These are phyloP conservation scores for Basileuterus tristriatus DNA, from an alignment of 2,797 vertebrate genomes.

Conservation along the genomic window DNA sequence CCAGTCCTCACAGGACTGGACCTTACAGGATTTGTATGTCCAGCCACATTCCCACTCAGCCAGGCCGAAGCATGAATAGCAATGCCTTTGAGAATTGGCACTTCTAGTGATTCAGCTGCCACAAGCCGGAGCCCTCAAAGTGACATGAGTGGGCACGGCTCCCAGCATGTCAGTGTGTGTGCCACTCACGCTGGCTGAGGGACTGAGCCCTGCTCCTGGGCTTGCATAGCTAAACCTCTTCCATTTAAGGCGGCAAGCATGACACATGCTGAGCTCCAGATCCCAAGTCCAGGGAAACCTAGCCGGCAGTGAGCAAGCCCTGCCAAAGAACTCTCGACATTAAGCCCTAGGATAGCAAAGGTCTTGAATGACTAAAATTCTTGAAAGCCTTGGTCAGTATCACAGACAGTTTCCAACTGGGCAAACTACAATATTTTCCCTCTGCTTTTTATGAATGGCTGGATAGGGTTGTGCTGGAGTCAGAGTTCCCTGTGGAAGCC, in stretches of 20 bases:
- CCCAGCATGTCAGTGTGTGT: fast-evolving
- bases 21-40: not conserved
- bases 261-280: not conserved
- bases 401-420: constrained; percentile 58
- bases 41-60: not conserved
- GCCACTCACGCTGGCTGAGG: not conserved
- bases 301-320: not conserved
- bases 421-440: constrained; percentile 63
- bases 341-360: constrained; percentile 20
- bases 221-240: not conserved
- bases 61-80: not conserved
- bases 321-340: not conserved
- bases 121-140: not conserved
- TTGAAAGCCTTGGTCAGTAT: constrained; percentile 56
- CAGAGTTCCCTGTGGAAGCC: constrained; percentile 67
- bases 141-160: not conserved
- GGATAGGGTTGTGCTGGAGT: constrained; percentile 67
- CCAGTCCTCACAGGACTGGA: not conserved
- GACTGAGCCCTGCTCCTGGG: not conserved
- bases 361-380: constrained; percentile 50
- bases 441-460: constrained; percentile 79
- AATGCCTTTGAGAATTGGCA: not conserved
- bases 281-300: not conserved
- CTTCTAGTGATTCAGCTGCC: not conserved
- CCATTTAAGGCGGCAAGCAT: constrained; percentile 17